Evolutionary conservation across 1,140 invertebrate species (phyloP).

Genomic region (Vanessa atalanta): DNA sequence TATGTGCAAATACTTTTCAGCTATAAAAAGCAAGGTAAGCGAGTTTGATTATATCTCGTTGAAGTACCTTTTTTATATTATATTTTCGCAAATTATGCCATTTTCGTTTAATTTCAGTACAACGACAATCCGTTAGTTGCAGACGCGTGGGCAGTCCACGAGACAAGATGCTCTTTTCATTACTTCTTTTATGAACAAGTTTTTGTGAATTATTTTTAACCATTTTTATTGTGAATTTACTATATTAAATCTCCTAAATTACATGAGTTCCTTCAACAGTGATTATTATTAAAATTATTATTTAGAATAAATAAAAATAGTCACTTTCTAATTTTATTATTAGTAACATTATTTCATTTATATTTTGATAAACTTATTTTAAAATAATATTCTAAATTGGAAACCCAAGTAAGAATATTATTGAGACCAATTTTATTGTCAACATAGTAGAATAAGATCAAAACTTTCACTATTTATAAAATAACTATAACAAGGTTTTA

Average conservation of each 20-base stretch:
- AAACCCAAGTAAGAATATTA: too few relatives aligned
- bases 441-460: not conserved
- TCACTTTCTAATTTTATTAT: too few relatives aligned
- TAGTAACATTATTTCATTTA: too few relatives aligned
- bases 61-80: not conserved
- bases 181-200: constrained; percentile 15
- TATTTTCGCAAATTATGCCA: not conserved
- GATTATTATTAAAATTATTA: too few relatives aligned
- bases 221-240: not conserved
- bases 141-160: constrained; percentile 15
- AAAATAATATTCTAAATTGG: too few relatives aligned
- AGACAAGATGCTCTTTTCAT: constrained; percentile 3
- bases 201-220: constrained; percentile 5
- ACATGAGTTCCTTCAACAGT: too few relatives aligned
- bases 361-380: too few relatives aligned
- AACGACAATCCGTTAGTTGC: constrained; percentile 6
- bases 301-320: too few relatives aligned
- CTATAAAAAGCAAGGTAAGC: too few relatives aligned
- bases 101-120: not conserved
- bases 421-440: too few relatives aligned
- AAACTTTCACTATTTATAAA: constrained; percentile 12
- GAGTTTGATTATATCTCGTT: too few relatives aligned
- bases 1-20: too few relatives aligned
- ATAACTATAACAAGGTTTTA: not conserved
- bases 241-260: not conserved